phyloP scores from a whole-genome alignment of 2,797 vertebrate genomes.

The Cryptoprocta ferox region DNA sequence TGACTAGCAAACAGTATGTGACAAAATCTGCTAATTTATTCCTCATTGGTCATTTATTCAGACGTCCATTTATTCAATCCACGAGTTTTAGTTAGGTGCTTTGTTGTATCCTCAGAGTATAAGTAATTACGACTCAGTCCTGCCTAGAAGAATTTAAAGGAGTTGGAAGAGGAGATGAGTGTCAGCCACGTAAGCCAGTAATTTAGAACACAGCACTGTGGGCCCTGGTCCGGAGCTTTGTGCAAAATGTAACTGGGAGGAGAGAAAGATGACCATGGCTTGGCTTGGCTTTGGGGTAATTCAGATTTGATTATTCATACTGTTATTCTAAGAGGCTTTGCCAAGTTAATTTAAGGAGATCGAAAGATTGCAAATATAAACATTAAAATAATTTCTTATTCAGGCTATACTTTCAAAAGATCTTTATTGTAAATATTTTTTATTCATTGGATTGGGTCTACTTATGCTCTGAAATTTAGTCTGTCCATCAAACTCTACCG shows the following conservation, averaged over 20 bases:
- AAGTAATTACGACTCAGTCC: neutral
- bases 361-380: constrained; percentile 28
- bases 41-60: neutral
- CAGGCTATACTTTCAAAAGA: neutral
- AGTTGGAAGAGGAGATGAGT: neutral
- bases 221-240: neutral
- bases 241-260: neutral
- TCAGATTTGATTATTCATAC: neutral
- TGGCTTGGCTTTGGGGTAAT: constrained; percentile 13
- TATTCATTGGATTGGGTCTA: neutral
- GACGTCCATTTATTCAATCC: neutral
- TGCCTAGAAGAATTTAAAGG: neutral
- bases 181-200: neutral
- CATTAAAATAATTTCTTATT: constrained; percentile 10
- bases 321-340: constrained; percentile 45
- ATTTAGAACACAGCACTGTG: neutral
- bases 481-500: neutral
- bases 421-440: neutral
- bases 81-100: constrained; percentile 6
- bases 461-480: neutral
- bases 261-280: neutral
- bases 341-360: constrained; percentile 46
- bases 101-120: neutral
- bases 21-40: neutral
- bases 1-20: neutral